phyloP scores from a whole-genome alignment of 2,113 vertebrate species.

The Percopsis transmontana region DNA sequence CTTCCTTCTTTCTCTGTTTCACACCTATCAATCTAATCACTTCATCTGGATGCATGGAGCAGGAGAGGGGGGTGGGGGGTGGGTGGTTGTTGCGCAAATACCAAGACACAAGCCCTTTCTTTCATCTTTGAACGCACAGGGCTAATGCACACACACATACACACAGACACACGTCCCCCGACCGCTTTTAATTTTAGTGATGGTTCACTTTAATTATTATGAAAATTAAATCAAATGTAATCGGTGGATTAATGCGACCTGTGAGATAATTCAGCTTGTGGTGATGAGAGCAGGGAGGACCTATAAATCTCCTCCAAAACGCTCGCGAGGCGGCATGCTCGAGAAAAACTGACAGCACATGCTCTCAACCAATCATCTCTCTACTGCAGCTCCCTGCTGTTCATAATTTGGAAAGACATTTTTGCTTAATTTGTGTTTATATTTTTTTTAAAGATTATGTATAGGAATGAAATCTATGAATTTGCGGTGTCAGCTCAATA shows the following conservation, averaged over 20 bases:
- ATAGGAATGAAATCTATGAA: too few relatives aligned
- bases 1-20: slow-evolving; percentile 55
- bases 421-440: too few relatives aligned
- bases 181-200: slow-evolving; percentile 76
- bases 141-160: slow-evolving; percentile 23
- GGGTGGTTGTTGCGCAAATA: slow-evolving; percentile 55
- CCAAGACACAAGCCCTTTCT: slow-evolving; percentile 48
- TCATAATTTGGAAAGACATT: neutral
- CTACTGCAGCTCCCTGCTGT: too few relatives aligned
- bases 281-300: slow-evolving; percentile 66
- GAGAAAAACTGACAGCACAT: slow-evolving; percentile 1
- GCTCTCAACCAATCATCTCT: neutral
- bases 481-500: too few relatives aligned
- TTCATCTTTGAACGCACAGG: slow-evolving; percentile 56
- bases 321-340: slow-evolving; percentile 49
- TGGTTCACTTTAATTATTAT: slow-evolving; percentile 82
- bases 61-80: slow-evolving; percentile 30
- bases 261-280: slow-evolving; percentile 76
- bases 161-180: slow-evolving; percentile 19
- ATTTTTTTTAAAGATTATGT: too few relatives aligned
- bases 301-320: slow-evolving; percentile 74
- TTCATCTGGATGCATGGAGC: slow-evolving; percentile 72
- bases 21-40: slow-evolving; percentile 79
- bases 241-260: slow-evolving; percentile 77
- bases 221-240: slow-evolving; percentile 82